Percentiles rank a stretch among this genome's conserved stretches.
Evolutionary conservation across 2,113 vertebrate species (phyloP).

Genomic region (Lepidothrix coronata): DNA sequence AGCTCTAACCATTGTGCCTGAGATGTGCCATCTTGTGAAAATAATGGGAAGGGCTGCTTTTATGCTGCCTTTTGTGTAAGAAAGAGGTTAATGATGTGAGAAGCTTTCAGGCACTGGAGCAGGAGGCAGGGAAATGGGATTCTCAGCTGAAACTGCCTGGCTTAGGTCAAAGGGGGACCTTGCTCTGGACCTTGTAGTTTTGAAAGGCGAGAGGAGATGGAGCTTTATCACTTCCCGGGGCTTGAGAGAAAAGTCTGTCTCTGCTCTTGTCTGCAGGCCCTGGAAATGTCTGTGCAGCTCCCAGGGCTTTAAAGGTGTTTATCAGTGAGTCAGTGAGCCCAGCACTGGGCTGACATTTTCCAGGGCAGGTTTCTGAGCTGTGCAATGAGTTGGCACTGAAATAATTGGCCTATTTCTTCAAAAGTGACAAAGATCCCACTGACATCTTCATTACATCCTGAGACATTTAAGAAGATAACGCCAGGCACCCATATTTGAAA

Average conservation of each 20-base stretch:
- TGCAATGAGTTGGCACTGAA: constrained; percentile 7
- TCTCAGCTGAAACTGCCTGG: background rate
- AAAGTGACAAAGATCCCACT: background rate
- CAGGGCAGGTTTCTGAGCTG: constrained; percentile 1
- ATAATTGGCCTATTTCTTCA: constrained; percentile 34
- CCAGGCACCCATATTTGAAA: background rate
- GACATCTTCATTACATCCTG: constrained; percentile 10
- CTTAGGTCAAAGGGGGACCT: background rate
- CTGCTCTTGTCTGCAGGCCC: background rate
- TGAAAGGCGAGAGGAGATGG: background rate
- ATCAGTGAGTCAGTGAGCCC: background rate
- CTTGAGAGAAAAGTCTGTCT: background rate
- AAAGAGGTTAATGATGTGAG: background rate
- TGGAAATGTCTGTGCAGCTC: background rate
- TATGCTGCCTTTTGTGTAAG: background rate
- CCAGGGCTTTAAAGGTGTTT: background rate
- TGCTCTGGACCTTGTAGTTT: background rate
- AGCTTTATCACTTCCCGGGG: background rate
- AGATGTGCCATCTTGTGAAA: background rate
- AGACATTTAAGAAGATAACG: background rate
- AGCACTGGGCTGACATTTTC: background rate
- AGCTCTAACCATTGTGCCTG: background rate
- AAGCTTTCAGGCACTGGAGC: background rate
- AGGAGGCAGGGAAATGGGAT: background rate
- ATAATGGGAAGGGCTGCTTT: background rate